phyloP scores from a whole-genome alignment of 2,113 vertebrate genomes.

The Micronycteris hirsuta region DNA sequence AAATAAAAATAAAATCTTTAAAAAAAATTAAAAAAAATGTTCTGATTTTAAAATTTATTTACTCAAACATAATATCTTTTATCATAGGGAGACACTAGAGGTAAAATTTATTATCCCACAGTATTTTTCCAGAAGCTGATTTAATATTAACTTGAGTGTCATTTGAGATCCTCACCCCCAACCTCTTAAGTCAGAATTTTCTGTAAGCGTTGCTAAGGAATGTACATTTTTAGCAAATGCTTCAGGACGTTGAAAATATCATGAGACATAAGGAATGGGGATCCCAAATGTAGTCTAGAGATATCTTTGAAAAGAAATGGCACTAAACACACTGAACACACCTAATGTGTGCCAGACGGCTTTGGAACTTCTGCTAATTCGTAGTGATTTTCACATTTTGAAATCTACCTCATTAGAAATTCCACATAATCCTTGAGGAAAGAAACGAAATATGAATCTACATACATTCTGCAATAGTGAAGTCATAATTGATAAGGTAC shows the following conservation, averaged over 20 bases:
- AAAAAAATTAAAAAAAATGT: too few relatives aligned
- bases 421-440: not conserved
- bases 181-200: not conserved
- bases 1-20: too few relatives aligned
- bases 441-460: not conserved
- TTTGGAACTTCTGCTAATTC: not conserved
- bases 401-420: not conserved
- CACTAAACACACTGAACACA: not conserved
- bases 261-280: not conserved
- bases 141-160: not conserved
- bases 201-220: not conserved
- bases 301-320: not conserved
- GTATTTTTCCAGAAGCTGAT: not conserved
- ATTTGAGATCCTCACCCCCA: not conserved
- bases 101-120: not conserved
- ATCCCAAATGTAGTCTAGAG: not conserved
- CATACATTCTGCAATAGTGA: not conserved
- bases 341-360: not conserved
- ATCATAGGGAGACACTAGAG: not conserved
- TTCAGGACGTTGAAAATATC: not conserved
- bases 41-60: not conserved
- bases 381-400: not conserved
- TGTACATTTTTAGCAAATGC: not conserved
- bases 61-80: not conserved
- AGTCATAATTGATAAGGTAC: conserved; percentile 3